Conservation (phyloP, 2,113 vertebrate genomes). For the Crotalus viridis region DNA sequence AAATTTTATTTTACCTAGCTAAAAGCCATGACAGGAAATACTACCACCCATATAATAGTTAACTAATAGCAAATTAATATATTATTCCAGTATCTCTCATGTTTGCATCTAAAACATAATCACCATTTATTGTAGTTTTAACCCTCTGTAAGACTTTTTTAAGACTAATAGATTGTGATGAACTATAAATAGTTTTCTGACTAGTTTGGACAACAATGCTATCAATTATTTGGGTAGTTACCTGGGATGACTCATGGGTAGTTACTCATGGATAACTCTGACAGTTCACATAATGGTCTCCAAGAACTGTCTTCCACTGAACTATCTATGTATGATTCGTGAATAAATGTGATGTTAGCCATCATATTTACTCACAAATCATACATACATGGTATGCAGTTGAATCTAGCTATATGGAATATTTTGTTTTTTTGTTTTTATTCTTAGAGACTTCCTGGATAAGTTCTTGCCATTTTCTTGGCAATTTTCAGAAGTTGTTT, state of each 20-base stretch:
- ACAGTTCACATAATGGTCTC: neutral
- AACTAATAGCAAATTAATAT: slow-evolving; percentile 77
- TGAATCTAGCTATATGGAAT: neutral
- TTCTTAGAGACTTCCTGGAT: no score
- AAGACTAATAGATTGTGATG: neutral
- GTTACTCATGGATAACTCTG: neutral
- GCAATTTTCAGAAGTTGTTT: no score
- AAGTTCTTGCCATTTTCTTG: no score
- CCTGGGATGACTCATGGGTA: neutral
- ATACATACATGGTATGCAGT: neutral
- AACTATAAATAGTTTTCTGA: neutral
- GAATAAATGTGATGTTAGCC: neutral
- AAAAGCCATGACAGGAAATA: neutral
- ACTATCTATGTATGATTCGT: neutral
- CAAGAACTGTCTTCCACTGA: neutral
- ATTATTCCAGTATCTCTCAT: slow-evolving; percentile 71
- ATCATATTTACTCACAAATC: no score
- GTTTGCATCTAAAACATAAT: slow-evolving; percentile 53
- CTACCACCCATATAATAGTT: slow-evolving; percentile 53
- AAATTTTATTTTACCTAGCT: neutral
- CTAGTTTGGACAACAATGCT: neutral
- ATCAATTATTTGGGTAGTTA: neutral
- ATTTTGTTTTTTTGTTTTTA: neutral
- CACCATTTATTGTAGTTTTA: slow-evolving; percentile 21
- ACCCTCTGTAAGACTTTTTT: neutral